phyloP scores from a whole-genome alignment of 2,113 vertebrate species.

The Mixornis gularis region DNA sequence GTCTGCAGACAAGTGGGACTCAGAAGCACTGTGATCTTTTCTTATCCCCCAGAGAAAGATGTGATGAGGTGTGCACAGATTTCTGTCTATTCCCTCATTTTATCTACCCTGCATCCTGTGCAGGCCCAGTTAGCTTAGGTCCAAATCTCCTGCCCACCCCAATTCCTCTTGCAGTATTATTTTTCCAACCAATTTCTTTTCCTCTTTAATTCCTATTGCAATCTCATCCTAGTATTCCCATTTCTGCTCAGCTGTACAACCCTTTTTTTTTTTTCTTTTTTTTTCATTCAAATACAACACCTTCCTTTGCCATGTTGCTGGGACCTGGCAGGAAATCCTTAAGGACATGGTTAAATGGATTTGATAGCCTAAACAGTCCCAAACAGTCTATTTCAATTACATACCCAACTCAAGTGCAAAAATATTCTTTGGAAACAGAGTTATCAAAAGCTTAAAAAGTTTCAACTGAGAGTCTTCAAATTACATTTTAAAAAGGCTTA shows the following conservation, averaged over 20 bases:
- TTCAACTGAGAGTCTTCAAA: background rate
- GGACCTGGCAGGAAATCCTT: background rate
- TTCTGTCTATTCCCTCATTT: background rate
- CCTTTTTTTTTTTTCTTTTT: background rate
- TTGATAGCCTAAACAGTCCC: background rate
- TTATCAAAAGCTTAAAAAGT: background rate
- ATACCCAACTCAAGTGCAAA: background rate
- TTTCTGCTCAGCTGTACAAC: background rate
- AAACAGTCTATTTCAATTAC: background rate
- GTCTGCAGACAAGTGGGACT: background rate
- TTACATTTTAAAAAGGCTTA: background rate
- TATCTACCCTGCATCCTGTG: background rate
- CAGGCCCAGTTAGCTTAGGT: background rate
- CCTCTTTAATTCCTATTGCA: background rate
- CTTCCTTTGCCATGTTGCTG: background rate
- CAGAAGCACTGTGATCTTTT: background rate
- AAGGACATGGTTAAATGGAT: background rate
- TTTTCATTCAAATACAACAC: background rate
- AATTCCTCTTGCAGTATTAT: background rate
- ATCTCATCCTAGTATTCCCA: background rate
- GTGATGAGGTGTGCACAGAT: background rate
- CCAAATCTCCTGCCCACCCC: background rate
- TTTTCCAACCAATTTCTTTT: background rate
- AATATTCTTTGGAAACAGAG: background rate
- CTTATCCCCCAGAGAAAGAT: background rate